These are phyloP conservation scores for Lutjanus argentimaculatus DNA, from an alignment of 2,797 vertebrate genomes.

Conservation along the genomic window DNA sequence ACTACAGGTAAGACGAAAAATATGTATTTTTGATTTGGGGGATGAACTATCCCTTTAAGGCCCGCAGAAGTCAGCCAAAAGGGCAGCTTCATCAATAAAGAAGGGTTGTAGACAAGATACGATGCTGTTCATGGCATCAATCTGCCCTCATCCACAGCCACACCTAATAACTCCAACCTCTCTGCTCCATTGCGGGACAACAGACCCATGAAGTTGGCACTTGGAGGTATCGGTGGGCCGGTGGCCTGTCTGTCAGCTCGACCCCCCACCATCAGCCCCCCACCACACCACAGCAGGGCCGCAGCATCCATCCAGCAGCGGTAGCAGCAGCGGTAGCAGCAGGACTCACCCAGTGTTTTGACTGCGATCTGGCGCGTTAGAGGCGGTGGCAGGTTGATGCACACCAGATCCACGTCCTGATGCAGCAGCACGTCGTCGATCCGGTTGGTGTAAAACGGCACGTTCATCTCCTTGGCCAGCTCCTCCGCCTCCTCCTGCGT, in stretches of 20 bases:
- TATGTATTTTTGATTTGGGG: too few species aligned
- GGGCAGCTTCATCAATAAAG: neutral
- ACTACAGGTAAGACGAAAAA: too few species aligned
- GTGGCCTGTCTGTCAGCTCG: neutral
- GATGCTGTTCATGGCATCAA: neutral
- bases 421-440: constrained; percentile 98
- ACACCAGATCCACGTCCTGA: constrained; percentile 97
- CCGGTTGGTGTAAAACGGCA: constrained; percentile 97
- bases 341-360: constrained; percentile 94
- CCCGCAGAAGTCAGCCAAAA: neutral
- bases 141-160: neutral
- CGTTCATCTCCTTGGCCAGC: constrained; percentile 97
- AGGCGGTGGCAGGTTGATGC: constrained; percentile 98
- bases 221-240: neutral
- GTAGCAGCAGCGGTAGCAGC: constrained; percentile 3
- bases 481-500: constrained; percentile 98
- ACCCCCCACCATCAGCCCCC: neutral
- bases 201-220: neutral
- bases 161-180: neutral
- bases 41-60: too few species aligned
- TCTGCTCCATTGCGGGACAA: neutral
- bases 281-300: constrained; percentile 22
- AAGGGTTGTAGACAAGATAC: neutral
- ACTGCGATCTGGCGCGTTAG: constrained; percentile 97
- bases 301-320: constrained; percentile 44